phyloP scores from a whole-genome alignment of 2,888 invertebrate species.

The Rhyacophila evoluta region DNA sequence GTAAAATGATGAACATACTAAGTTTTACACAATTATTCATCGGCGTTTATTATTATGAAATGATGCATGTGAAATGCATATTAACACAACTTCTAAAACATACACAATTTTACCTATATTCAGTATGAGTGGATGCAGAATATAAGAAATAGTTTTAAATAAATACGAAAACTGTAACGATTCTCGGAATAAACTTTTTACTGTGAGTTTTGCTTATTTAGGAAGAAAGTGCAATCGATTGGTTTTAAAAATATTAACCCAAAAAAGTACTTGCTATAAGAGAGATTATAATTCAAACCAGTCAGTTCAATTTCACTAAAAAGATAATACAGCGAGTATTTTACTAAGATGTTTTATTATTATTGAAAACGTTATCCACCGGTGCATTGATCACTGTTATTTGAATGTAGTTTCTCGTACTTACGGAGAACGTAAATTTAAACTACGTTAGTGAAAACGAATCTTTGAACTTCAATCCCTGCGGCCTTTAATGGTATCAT shows the following conservation, averaged over 20 bases:
- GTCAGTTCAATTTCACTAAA: slow-evolving; percentile 19
- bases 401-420: slow-evolving; percentile 13
- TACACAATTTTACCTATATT: too few species aligned
- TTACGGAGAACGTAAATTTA: slow-evolving; percentile 14
- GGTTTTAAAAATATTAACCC: neutral
- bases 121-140: too few species aligned
- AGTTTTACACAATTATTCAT: too few species aligned
- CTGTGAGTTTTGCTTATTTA: too few species aligned
- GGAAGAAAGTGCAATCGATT: neutral
- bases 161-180: too few species aligned
- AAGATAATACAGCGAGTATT: slow-evolving; percentile 1
- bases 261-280: neutral
- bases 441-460: slow-evolving; percentile 15
- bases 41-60: too few species aligned
- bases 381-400: slow-evolving; percentile 5
- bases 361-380: neutral
- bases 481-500: neutral
- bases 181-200: too few species aligned
- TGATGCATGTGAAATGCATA: too few species aligned
- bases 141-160: too few species aligned
- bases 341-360: slow-evolving; percentile 20
- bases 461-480: slow-evolving; percentile 19
- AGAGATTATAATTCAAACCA: slow-evolving; percentile 20
- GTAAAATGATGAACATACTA: too few species aligned
- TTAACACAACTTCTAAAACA: too few species aligned